These are phyloP conservation scores for Sebastes dallii DNA, from an alignment of 2,797 vertebrate species.

Conservation along the genomic window DNA sequence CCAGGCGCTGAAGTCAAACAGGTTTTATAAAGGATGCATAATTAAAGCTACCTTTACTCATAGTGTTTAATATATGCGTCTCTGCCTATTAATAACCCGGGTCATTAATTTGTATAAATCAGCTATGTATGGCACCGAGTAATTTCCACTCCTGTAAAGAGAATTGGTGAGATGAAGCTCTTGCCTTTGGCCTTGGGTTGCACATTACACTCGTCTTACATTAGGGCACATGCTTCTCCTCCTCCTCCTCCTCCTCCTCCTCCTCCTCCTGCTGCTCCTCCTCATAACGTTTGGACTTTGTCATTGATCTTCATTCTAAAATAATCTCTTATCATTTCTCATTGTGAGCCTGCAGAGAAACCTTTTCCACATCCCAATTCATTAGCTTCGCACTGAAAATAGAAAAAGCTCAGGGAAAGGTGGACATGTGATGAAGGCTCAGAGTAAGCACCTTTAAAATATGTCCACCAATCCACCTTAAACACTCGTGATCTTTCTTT, in stretches of 20 bases:
- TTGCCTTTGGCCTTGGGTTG: constrained; percentile 79
- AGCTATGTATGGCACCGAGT: constrained; percentile 75
- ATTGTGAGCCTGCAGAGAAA: constrained; percentile 79
- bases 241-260: constrained; percentile 51
- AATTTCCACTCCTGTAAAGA: constrained; percentile 78
- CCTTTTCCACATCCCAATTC: constrained; percentile 76
- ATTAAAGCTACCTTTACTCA: constrained; percentile 84
- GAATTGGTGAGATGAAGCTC: constrained; percentile 76
- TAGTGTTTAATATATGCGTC: constrained; percentile 82
- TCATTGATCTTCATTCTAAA: constrained; percentile 85
- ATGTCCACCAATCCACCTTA: constrained; percentile 60
- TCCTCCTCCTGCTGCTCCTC: constrained; percentile 55
- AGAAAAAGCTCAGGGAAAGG: constrained; percentile 74
- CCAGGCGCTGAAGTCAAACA: constrained; percentile 72
- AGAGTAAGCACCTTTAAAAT: constrained; percentile 69
- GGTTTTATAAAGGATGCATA: constrained; percentile 81
- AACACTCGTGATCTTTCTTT: constrained; percentile 84
- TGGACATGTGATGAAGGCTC: constrained; percentile 69
- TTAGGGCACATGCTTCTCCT: constrained; percentile 58
- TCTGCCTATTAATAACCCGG: constrained; percentile 79
- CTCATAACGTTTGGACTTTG: constrained; percentile 74
- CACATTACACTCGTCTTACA: constrained; percentile 74
- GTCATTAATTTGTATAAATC: constrained; percentile 82
- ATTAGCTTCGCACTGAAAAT: constrained; percentile 81
- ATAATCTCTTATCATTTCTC: constrained; percentile 83